Conservation (phyloP, 2,113 vertebrate genomes). For the Otocyon megalotis region DNA sequence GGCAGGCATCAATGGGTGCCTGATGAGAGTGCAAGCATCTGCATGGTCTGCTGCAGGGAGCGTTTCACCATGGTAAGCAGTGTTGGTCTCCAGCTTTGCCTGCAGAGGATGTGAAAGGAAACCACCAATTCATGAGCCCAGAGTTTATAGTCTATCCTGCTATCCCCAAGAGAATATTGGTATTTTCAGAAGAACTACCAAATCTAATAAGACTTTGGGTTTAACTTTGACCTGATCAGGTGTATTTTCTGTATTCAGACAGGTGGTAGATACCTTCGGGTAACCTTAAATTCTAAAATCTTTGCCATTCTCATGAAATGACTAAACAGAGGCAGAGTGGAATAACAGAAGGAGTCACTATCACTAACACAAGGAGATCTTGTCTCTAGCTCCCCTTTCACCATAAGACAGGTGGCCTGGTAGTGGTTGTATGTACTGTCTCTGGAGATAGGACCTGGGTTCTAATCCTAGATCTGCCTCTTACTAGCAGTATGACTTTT, state of each 20-base stretch:
- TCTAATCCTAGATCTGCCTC: background rate
- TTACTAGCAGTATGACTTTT: background rate
- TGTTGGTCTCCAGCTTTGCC: background rate
- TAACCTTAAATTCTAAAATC: slow-evolving; percentile 14
- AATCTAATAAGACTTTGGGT: background rate
- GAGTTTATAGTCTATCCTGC: background rate
- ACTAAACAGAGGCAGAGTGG: background rate
- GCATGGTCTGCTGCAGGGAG: slow-evolving; percentile 96
- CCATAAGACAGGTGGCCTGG: background rate
- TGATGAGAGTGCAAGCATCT: slow-evolving; percentile 90
- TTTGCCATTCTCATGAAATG: slow-evolving; percentile 16
- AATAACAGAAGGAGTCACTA: background rate
- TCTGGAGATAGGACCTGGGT: background rate
- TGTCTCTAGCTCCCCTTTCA: slow-evolving; percentile 14
- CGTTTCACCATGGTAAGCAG: slow-evolving; percentile 96
- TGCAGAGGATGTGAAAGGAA: background rate
- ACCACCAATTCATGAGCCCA: background rate
- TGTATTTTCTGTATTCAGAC: slow-evolving; percentile 1
- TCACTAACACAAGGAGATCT: background rate
- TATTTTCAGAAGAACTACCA: slow-evolving; percentile 11
- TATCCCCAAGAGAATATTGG: background rate
- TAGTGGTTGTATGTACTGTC: background rate
- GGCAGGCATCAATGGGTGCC: slow-evolving; percentile 95
- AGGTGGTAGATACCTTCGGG: background rate
- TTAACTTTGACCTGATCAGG: background rate